Evolutionary conservation across 2,888 invertebrate species (phyloP).

Genomic region (Corbicula japonica): DNA sequence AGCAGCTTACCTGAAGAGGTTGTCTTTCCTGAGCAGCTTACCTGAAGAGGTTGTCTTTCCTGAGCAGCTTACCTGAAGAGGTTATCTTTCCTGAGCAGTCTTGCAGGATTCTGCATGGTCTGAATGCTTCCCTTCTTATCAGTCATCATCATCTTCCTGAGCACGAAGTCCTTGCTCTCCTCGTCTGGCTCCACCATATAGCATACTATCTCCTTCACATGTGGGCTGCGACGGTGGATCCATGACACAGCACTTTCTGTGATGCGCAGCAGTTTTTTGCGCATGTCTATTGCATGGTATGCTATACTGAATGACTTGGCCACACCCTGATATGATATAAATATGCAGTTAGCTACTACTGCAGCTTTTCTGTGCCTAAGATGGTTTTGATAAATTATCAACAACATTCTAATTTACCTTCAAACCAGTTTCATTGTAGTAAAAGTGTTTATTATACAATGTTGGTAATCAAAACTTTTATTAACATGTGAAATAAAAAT

Average conservation of each 20-base stretch:
- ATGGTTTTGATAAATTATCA: too few relatives aligned
- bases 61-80: slow-evolving; percentile 85
- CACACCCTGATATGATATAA: slow-evolving; percentile 85
- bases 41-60: too few relatives aligned
- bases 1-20: too few relatives aligned
- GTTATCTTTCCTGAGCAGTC: slow-evolving; percentile 85
- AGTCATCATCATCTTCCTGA: slow-evolving; percentile 84
- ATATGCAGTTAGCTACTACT: too few relatives aligned
- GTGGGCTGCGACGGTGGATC: slow-evolving; percentile 84
- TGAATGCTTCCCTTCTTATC: slow-evolving; percentile 80
- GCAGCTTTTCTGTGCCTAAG: too few relatives aligned
- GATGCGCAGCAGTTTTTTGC: slow-evolving; percentile 84
- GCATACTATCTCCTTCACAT: slow-evolving; percentile 82
- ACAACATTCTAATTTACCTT: too few relatives aligned
- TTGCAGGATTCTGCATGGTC: slow-evolving; percentile 76
- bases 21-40: too few relatives aligned
- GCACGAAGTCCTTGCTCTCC: slow-evolving; percentile 79
- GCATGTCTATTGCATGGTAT: slow-evolving; percentile 85
- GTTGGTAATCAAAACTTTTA: too few relatives aligned
- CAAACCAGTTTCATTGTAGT: too few relatives aligned
- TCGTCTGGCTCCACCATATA: slow-evolving; percentile 85
- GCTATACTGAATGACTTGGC: slow-evolving; percentile 86
- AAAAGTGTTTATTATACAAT: too few relatives aligned
- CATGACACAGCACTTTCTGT: slow-evolving; percentile 85
- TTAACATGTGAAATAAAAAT: too few relatives aligned